Conservation (phyloP, 2,113 vertebrate species). For the Hydrolagus affinis region DNA sequence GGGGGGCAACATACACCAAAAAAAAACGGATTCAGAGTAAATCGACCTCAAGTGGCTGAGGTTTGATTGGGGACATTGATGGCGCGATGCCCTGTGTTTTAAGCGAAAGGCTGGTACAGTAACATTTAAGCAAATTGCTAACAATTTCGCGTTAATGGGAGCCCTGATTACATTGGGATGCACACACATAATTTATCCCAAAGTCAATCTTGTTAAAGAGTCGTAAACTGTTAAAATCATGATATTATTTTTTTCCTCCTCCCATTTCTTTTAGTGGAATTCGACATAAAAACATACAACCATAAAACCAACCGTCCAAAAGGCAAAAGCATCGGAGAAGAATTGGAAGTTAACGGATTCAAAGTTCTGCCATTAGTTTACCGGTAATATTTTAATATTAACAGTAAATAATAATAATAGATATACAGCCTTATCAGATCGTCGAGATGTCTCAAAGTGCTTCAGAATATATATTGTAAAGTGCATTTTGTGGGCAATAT, state of each 20-base stretch:
- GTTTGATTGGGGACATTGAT: too few species aligned
- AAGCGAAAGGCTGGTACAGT: too few species aligned
- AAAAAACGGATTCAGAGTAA: not conserved
- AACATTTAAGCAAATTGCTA: too few species aligned
- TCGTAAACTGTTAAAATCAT: not conserved
- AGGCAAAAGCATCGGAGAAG: not conserved
- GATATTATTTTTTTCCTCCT: too few species aligned
- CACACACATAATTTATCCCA: not conserved
- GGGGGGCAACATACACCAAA: too few species aligned
- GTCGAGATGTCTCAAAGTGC: too few species aligned
- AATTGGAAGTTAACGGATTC: not conserved
- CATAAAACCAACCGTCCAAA: not conserved
- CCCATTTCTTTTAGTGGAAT: not conserved
- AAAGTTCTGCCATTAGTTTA: not conserved
- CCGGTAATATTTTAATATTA: not conserved
- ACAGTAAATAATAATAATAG: too few species aligned
- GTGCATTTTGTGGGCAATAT: too few species aligned
- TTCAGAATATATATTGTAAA: too few species aligned
- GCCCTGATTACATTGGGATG: not conserved
- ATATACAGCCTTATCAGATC: too few species aligned
- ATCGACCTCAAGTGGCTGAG: not conserved
- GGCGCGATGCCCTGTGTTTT: too few species aligned
- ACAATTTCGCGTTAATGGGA: too few species aligned
- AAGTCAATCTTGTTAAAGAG: not conserved
- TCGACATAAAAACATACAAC: not conserved